A percentile compares a stretch with the other conserved stretches of the same genome.
Conservation (phyloP, 2,113 vertebrate genomes). For the Trematocara zebra region DNA sequence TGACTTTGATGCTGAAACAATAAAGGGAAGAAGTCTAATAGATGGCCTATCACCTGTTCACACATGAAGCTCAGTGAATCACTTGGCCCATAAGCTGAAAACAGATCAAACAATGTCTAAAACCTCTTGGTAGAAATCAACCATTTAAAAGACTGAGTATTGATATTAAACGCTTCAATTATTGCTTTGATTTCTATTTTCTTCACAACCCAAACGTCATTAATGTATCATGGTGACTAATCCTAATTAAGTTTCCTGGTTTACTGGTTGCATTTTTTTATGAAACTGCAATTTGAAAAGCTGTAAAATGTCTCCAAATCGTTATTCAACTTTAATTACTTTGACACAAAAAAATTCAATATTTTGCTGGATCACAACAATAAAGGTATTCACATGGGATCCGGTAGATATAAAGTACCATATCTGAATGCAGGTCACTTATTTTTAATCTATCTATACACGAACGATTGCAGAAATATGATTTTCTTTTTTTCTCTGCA, state of each 20-base stretch:
- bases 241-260: background rate
- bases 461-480: background rate
- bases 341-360: background rate
- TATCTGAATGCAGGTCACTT: background rate
- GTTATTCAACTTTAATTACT: background rate
- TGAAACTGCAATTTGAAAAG: background rate
- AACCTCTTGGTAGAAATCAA: slow-evolving; percentile 6
- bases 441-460: background rate
- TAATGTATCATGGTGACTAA: background rate
- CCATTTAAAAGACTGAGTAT: background rate
- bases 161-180: background rate
- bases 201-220: background rate
- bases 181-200: background rate
- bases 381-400: background rate
- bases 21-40: slow-evolving; percentile 39
- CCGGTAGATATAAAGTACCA: background rate
- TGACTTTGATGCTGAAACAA: slow-evolving; percentile 60
- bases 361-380: background rate
- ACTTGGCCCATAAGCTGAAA: slow-evolving; percentile 23
- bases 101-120: slow-evolving; percentile 54
- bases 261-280: background rate
- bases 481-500: background rate
- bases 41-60: slow-evolving; percentile 55
- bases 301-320: background rate
- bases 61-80: slow-evolving; percentile 47